Evolutionary conservation across 1,140 invertebrate species (phyloP), one percentile per base, ranked within the genome.

Genomic region (Leptonema lineaticorne): DNA sequence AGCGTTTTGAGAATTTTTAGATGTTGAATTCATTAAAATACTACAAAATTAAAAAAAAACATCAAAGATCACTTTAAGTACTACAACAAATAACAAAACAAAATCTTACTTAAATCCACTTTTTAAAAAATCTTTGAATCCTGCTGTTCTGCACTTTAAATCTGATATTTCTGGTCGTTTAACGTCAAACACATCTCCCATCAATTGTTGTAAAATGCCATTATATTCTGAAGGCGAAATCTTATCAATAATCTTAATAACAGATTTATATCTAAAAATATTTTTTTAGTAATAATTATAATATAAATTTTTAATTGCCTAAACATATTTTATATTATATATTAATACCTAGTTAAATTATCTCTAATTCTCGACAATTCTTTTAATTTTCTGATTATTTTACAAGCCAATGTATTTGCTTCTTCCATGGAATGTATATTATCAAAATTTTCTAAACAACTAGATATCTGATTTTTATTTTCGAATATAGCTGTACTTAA

Each of bases 401-500:
- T 75, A 11, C 74, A 74, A 0, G 79, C 73, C 11, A 79, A 75
- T 5, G 72, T 69, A 8, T 75, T 74, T 33, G 78, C 78, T 11
- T 77, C 74, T 53, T 82, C 79, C 0, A 75, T 76, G 0, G 78
- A 58, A 11, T 75, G 0, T 74, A 75, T 6, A 74, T 75, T 20
- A 27, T 75, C 68, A 0, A 59, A 69, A 1, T 73, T 59, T 14
- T 76, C 75, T 11, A 68, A 73, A 45, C 74, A 74, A 0, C 53
- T 18, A 11, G 75, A 74, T 24, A 81, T 16, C 4, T 41, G 74
- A 70, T 83, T 78, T 9, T 81, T 80, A 69, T 89, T 87, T 72
- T 90, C 85, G 48, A 85, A 83, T 70, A 89, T 78, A 37, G 86
- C 86, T 24, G 82, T 80, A 16, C 80, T 81, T 8, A 89, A 75